A percentile compares a stretch with the other conserved stretches of the same genome.
Evolutionary conservation across 1,140 invertebrate species (phyloP).

Genomic region (Whitmania pigra): DNA sequence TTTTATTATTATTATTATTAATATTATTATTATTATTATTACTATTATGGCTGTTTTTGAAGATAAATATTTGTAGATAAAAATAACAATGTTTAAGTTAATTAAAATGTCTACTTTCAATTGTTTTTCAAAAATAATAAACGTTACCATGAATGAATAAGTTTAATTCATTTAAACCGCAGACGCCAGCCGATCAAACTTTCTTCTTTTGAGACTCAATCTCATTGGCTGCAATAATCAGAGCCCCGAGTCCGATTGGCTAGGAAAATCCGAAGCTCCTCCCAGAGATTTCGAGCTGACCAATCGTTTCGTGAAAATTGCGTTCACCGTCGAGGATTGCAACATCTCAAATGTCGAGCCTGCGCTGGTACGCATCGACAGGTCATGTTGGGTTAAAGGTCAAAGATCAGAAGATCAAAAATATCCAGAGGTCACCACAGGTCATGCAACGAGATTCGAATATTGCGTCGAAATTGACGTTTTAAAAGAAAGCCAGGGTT

Average conservation of each 20-base stretch:
- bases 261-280: background rate
- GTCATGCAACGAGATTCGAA: conserved; percentile 11
- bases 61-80: too few species aligned
- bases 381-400: background rate
- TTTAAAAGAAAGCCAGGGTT: too few species aligned
- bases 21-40: background rate
- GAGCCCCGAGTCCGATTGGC: background rate
- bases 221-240: background rate
- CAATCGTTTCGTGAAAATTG: conserved; percentile 8
- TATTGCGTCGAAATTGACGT: conserved; percentile 8
- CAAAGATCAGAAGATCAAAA: background rate
- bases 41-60: too few species aligned
- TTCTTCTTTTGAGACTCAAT: background rate
- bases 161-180: background rate
- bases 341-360: background rate
- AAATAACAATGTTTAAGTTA: too few species aligned
- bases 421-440: background rate
- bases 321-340: background rate
- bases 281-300: background rate
- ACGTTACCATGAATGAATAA: background rate
- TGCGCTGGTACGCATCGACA: background rate
- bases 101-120: background rate
- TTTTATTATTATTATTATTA: background rate
- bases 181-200: background rate
- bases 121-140: background rate